Conservation (phyloP, 2,797 vertebrate genomes). For the Bradypodion pumilum region DNA sequence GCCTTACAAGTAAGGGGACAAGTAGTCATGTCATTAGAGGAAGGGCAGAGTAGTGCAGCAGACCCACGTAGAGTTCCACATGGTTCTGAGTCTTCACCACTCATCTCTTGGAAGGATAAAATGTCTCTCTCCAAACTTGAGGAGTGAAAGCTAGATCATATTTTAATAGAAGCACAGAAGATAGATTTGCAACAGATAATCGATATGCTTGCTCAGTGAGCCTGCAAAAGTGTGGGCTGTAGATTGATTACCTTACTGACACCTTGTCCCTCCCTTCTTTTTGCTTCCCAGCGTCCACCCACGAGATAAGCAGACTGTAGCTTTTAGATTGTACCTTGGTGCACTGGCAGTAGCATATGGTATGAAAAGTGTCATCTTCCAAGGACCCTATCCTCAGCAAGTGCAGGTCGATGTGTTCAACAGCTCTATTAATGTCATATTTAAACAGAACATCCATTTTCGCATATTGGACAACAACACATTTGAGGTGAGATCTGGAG, state of each 20-base stretch:
- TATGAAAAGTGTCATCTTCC: conserved; percentile 78
- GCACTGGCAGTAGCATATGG: conserved; percentile 87
- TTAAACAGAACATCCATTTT: conserved; percentile 75
- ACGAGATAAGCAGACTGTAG: conserved; percentile 87
- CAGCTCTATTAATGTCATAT: conserved; percentile 76
- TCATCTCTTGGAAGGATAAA: neutral
- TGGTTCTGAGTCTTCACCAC: neutral
- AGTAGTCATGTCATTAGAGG: neutral
- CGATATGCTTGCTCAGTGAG: neutral
- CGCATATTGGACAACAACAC: conserved; percentile 26
- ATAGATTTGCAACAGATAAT: neutral
- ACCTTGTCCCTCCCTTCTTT: too few relatives aligned
- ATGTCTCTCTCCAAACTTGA: neutral
- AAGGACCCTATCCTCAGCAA: conserved; percentile 82
- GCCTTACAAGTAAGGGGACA: neutral
- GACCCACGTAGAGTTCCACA: neutral
- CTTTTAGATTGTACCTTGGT: conserved; percentile 82
- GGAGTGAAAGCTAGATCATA: neutral
- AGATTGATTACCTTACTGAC: too few relatives aligned
- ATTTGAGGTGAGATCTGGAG: conserved; percentile 82
- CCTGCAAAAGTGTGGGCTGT: neutral
- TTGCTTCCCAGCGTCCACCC: conserved; percentile 84
- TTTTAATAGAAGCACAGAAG: neutral
- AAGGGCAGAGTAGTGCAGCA: neutral
- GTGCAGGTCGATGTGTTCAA: conserved; percentile 39